Evolutionary conservation across 2,888 invertebrate species (phyloP).

Genomic region (Rhyacophila evoluta): DNA sequence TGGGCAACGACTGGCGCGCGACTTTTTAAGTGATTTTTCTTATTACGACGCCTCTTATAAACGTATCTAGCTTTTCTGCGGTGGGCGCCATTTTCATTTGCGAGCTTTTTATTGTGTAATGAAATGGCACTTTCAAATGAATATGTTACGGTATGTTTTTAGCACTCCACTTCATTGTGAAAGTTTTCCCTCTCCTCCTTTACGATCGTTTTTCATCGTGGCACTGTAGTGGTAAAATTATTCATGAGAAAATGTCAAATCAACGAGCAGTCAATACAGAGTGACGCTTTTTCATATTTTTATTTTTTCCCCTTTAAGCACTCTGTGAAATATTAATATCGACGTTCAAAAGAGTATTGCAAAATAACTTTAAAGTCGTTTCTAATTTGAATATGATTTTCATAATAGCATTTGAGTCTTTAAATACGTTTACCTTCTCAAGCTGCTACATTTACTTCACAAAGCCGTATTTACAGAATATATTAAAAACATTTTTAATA

Average conservation of each 20-base stretch:
- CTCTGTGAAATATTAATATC: conserved; percentile 39
- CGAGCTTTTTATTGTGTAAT: conserved; percentile 52
- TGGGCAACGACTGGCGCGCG: conserved; percentile 50
- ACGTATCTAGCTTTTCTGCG: conserved; percentile 47
- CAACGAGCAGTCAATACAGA: conserved; percentile 49
- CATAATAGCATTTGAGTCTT: neutral
- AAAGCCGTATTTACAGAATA: too few relatives aligned
- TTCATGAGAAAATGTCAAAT: conserved; percentile 54
- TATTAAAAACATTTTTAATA: too few relatives aligned
- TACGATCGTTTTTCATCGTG: conserved; percentile 50
- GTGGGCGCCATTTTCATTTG: conserved; percentile 49
- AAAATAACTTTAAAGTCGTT: neutral
- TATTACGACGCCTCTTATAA: conserved; percentile 63
- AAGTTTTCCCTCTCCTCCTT: conserved; percentile 43
- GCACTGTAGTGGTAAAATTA: conserved; percentile 48
- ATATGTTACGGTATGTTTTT: conserved; percentile 53
- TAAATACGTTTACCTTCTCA: too few relatives aligned
- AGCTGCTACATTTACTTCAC: too few relatives aligned
- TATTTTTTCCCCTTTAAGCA: conserved; percentile 29
- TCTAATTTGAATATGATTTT: neutral
- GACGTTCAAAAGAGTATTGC: neutral
- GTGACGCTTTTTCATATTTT: conserved; percentile 32
- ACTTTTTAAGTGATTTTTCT: conserved; percentile 70
- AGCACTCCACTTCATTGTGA: conserved; percentile 45
- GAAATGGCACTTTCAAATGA: conserved; percentile 53